Evolutionary conservation across 1,140 invertebrate genomes (phyloP), one percentile per base, ranked within the genome.

Genomic region (Linepithema humile): DNA sequence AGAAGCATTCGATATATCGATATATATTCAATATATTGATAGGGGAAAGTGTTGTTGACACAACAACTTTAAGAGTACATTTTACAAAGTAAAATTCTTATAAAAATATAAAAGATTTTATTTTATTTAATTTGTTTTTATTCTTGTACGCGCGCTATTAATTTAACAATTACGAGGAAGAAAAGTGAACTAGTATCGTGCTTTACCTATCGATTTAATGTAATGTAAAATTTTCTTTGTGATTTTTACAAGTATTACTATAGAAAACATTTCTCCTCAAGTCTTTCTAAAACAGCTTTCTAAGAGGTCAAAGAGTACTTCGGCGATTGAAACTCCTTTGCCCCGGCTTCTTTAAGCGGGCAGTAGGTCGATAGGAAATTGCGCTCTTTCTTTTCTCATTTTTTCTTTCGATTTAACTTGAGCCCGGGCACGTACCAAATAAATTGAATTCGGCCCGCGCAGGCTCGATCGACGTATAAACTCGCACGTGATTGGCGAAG

Each of bases 401-500:
- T n/a, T 17, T 64, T 6, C 23, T 10, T 20, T 23, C 17, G 12
- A 17, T 43, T 78, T 69, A 29, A 53, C 17, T 40, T 32, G 45
- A 15, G 23, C 29, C 50, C 15, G 43, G 43, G 40, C 35, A 55
- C 75, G 62, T 55, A 78, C 9, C 45, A 78, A 67, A 78, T 80
- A 43, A 80, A 80, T 80, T 80, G 62, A 70, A 80, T 80, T 80
- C 35, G 48, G 48, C 35, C 48, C 17, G 38, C 45, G 38, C 26
- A 48, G 40, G n/a, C 57, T 38, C 12, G 48, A 67, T 40, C 60
- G 32, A 77, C 20, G 15, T 65, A 26, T 50, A 53, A 67, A 78
- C 32, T 70, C 40, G 53, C 80, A 85, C 84, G 78, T 85, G 78
- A 83, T 74, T 83, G 35, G 48, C 15, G 60, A 38, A 62, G 38